Evolutionary conservation across 1,140 invertebrate species (phyloP).

Genomic region (Brachionus asplanchnoidis): DNA sequence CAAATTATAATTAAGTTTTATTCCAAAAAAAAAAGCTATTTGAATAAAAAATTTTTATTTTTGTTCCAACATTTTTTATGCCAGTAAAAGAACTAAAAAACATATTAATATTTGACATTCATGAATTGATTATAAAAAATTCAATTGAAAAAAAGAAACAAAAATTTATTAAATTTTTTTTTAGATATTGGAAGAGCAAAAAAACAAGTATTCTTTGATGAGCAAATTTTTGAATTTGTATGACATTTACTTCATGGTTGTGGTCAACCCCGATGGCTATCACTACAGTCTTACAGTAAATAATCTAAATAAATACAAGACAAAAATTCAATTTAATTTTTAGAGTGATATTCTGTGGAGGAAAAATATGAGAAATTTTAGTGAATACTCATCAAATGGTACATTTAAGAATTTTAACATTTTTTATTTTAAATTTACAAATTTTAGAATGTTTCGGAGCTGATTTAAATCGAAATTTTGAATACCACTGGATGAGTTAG

Average conservation of each 20-base stretch:
- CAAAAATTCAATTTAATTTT: not conserved
- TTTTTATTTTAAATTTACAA: not conserved
- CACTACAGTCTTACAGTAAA: not conserved
- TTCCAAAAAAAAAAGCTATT: no score
- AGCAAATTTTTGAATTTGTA: not conserved
- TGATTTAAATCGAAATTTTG: slow-evolving; percentile 40
- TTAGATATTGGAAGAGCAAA: not conserved
- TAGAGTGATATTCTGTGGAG: not conserved
- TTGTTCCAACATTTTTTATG: no score
- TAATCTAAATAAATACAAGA: not conserved
- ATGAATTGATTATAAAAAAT: no score
- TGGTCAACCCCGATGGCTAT: slow-evolving; percentile 42
- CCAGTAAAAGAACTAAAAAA: no score
- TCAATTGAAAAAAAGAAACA: no score
- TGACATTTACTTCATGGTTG: slow-evolving; percentile 25
- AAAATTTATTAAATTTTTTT: not conserved
- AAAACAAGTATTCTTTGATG: not conserved
- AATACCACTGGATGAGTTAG: slow-evolving; percentile 36
- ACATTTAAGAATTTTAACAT: not conserved
- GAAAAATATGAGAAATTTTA: not conserved
- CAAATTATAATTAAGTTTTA: no score
- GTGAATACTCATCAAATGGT: not conserved
- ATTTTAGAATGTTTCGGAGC: slow-evolving; percentile 41
- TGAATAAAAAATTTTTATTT: no score
- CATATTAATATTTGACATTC: no score